Percentiles rank a stretch among this genome's conserved stretches.
These are phyloP conservation scores for Mayetiola destructor DNA, from an alignment of 2,888 invertebrate species.

Conservation along the genomic window DNA sequence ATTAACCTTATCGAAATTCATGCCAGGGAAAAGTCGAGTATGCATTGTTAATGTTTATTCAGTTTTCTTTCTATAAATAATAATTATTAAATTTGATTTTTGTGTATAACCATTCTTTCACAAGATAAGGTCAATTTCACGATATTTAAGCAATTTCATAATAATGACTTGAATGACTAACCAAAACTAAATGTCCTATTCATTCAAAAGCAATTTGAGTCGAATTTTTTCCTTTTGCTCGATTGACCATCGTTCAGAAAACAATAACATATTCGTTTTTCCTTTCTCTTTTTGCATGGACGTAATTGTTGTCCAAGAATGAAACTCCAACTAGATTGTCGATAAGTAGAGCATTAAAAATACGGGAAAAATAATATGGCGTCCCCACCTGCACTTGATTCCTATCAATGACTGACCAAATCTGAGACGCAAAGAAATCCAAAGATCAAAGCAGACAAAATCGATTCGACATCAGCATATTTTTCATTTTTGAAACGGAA, in stretches of 20 bases:
- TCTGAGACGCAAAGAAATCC: neutral
- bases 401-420: neutral
- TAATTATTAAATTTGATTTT: neutral
- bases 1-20: conserved; percentile 3
- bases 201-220: neutral
- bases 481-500: neutral
- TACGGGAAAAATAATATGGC: neutral
- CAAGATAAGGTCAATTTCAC: too few relatives aligned
- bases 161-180: too few relatives aligned
- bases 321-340: neutral
- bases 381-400: neutral
- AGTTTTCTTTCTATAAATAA: neutral
- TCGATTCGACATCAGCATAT: neutral
- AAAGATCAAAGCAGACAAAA: too few relatives aligned
- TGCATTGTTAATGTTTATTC: neutral
- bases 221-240: neutral
- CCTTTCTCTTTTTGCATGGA: neutral
- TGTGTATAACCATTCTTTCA: too few relatives aligned
- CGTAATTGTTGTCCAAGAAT: neutral
- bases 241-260: neutral
- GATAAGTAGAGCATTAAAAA: neutral
- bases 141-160: too few relatives aligned
- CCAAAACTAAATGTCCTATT: too few relatives aligned
- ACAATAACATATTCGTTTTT: too few relatives aligned
- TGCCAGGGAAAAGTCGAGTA: neutral